A percentile compares a stretch with the other conserved stretches of the same genome.
phyloP scores from a whole-genome alignment of 2,888 invertebrate genomes.

The Yponomeuta plumbellus region DNA sequence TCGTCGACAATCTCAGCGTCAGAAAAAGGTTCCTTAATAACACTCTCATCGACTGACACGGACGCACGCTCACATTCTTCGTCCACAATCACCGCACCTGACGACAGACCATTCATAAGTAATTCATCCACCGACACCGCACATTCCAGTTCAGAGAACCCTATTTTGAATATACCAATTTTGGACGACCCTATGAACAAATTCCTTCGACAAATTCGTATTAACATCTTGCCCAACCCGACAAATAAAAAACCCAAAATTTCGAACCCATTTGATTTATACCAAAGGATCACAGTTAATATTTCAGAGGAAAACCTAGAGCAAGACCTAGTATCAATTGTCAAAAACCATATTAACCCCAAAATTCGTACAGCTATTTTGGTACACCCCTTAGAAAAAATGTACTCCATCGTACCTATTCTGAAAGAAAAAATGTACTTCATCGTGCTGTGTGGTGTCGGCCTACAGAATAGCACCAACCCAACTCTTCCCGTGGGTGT shows the following conservation, averaged over 20 bases:
- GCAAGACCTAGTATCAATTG: neutral
- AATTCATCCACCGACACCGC: neutral
- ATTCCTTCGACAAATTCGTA: neutral
- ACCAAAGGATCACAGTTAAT: neutral
- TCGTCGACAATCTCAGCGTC: no score
- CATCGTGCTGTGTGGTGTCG: no score
- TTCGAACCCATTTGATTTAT: slow-evolving; percentile 3
- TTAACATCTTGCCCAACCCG: neutral
- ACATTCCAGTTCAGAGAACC: neutral
- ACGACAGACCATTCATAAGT: slow-evolving; percentile 21
- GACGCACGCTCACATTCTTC: slow-evolving; percentile 31
- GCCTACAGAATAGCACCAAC: no score
- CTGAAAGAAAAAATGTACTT: no score
- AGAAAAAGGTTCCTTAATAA: no score
- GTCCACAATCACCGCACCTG: slow-evolving; percentile 32
- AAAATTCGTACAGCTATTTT: neutral
- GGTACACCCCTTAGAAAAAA: neutral
- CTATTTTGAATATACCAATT: slow-evolving; percentile 5
- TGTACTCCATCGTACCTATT: neutral
- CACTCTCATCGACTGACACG: slow-evolving; percentile 31
- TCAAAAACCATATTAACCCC: slow-evolving; percentile 3
- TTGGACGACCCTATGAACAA: slow-evolving; percentile 4
- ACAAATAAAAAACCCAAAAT: neutral
- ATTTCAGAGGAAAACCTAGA: slow-evolving; percentile 5
- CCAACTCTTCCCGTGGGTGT: no score